Percentiles rank a stretch among this genome's conserved stretches.
Conservation (phyloP, 2,797 vertebrate species). For the Alca torda region DNA sequence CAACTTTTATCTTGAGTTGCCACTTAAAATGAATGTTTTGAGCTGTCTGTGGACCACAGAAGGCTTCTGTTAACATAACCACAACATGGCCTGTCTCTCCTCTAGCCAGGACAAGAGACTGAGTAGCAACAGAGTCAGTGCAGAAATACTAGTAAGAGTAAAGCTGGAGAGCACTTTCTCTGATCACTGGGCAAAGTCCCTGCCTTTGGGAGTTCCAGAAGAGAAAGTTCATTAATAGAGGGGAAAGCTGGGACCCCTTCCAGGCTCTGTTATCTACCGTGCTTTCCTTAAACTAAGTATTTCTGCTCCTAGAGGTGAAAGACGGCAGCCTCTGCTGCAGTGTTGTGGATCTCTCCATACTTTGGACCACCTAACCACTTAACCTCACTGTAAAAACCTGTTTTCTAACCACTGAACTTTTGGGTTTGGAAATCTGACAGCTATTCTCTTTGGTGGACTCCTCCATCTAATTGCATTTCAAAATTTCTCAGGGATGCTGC, state of each 20-base stretch:
- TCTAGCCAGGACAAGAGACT: neutral
- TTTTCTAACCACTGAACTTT: neutral
- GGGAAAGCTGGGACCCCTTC: neutral
- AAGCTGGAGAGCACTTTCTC: neutral
- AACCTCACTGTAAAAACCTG: neutral
- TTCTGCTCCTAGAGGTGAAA: neutral
- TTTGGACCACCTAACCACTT: neutral
- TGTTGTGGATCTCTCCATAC: neutral
- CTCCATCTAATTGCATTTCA: neutral
- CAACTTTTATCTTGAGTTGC: neutral
- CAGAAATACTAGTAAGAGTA: neutral
- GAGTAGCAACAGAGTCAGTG: neutral
- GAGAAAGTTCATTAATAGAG: neutral
- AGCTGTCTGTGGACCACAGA: neutral
- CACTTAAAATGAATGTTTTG: neutral
- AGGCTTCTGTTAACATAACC: conserved; percentile 2
- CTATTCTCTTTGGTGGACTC: neutral
- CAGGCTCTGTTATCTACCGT: neutral
- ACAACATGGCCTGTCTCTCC: neutral
- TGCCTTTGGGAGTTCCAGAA: neutral
- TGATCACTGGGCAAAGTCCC: neutral
- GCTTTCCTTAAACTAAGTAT: neutral
- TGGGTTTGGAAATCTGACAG: neutral
- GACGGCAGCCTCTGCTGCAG: neutral
- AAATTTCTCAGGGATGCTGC: neutral